Evolutionary conservation across 2,888 invertebrate genomes (phyloP), one percentile per base, ranked within the genome.

Genomic region (Diarsia mendica): DNA sequence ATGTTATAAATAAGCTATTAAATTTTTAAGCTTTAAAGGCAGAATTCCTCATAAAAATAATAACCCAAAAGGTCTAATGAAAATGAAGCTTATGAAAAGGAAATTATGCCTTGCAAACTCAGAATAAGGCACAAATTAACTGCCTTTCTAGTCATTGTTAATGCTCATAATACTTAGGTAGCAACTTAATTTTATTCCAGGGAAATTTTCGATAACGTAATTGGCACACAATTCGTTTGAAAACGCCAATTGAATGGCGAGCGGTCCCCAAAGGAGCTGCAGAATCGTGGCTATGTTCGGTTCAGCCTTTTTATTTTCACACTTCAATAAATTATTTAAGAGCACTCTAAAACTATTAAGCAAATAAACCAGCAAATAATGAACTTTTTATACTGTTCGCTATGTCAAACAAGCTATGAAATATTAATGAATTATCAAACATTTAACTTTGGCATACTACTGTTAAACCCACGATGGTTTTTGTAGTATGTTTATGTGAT

Each of bases 171-270:
- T 83, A 84, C 79, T 85, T 74, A 86, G 75, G 67, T 51, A 75
- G 60, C 67, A 68, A 79, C 65, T 72, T 83, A 72, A 85, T 80
- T 86, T 80, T 74, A 86, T 84, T 78, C 72, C 53, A n/a, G 65
- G 66, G 44, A 67, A 80, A 74, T 72, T 69, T 66, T 78, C 74
- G 65, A 86, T 76, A 72, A 0, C 72, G 75, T 74, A 86, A 86
- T 86, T 85, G 80, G 84, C 84, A 66, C 69, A 80, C 72, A 84
- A 80, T 86, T 83, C 75, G 73, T 80, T 78, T 80, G 67, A 68
- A 82, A 83, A 76, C 86, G 86, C 86, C 89, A 90, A 91, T 92
- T 91, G 90, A 93, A 93, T 91, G 85, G 91, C 82, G 83, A 82
- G 72, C 75, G 77, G 72, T 81, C 80, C 80, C 72, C 82, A 80